Base-by-base conservation (phyloP, 2,888 invertebrate species). In the Drosophila setosimentum region DNA sequence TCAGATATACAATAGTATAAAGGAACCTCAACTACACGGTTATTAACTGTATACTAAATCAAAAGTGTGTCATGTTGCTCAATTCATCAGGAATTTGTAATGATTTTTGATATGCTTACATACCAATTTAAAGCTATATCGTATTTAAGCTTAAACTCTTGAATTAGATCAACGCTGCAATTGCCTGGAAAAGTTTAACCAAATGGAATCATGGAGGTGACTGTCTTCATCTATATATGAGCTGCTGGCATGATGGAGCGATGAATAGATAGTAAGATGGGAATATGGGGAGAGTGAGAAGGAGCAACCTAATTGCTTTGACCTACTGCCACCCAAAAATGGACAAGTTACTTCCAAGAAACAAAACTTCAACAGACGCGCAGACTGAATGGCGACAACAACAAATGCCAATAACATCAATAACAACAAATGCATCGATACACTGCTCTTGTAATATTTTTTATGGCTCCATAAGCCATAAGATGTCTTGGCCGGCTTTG, bases 251-350 rank as follows among this genome's bases (percentile, higher is more conserved):
- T 8, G 24, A 16, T 16, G 45, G 16, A 16, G 2, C 21, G 51
- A 16, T 18, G 29, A 18, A 24, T 45, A 21, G 3, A 32, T 58
- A 35, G n/a, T 24, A 13, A n/a, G 53, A 6, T 24, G 32, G 27
- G 10, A 40, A 21, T 42, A 13, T 13, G 37, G 16, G 60, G 55
- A 42, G 49, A 40, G 27, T 59, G 24, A 33, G 54, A 8, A 30
- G 57, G 45, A 21, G 51, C 68, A 79, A 79, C 76, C 82, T 89
- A 89, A 89, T 83, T 87, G 84, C 82, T 83, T 72, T 83, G 83
- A 89, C 83, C 83, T 68, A 83, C 64, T 86, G 66, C 50, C 67
- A 67, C 18, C 69, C 62, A 64, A 66, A 77, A 60, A 80, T 58
- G 63, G 77, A 61, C 77, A 78, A 80, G 77, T 80, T 51, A 62